Percentiles rank a stretch among this genome's conserved stretches.
These are phyloP conservation scores for Rotaria sp. DNA, from an alignment of 2,888 invertebrate species.

Conservation along the genomic window DNA sequence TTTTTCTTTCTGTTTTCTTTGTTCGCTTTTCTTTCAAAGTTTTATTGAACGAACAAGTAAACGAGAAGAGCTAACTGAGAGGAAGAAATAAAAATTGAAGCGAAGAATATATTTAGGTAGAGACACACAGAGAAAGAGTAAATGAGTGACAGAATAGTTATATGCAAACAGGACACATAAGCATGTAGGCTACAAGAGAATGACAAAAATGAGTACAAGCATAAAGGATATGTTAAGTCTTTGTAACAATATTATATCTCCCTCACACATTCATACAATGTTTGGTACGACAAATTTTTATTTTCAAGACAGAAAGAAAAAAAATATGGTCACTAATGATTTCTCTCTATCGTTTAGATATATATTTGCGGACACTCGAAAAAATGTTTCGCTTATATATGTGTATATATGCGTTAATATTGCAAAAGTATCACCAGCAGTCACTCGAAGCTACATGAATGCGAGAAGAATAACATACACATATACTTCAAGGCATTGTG, in stretches of 20 bases:
- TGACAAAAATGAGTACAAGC: not conserved
- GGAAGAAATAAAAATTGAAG: not conserved
- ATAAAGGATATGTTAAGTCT: not conserved
- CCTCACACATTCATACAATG: not conserved
- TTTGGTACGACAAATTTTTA: not conserved
- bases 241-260: not conserved
- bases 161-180: not conserved
- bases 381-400: not conserved
- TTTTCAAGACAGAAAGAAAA: not conserved
- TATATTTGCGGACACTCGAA: not conserved
- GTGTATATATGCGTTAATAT: not conserved
- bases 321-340: not conserved
- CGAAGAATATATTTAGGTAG: not conserved
- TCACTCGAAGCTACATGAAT: not conserved
- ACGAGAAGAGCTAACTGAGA: not conserved
- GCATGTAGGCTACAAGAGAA: not conserved
- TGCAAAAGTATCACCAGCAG: not conserved
- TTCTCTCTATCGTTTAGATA: not conserved
- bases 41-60: not conserved
- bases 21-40: not conserved
- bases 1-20: not conserved
- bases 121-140: not conserved
- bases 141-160: not conserved
- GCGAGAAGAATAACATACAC: not conserved
- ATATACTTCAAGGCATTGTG: not conserved